Evolutionary conservation across 64 coral and sea anemone genomes (phyloP), one percentile per base, ranked within the genome.

Genomic region (Cladopsammia gracilis): DNA sequence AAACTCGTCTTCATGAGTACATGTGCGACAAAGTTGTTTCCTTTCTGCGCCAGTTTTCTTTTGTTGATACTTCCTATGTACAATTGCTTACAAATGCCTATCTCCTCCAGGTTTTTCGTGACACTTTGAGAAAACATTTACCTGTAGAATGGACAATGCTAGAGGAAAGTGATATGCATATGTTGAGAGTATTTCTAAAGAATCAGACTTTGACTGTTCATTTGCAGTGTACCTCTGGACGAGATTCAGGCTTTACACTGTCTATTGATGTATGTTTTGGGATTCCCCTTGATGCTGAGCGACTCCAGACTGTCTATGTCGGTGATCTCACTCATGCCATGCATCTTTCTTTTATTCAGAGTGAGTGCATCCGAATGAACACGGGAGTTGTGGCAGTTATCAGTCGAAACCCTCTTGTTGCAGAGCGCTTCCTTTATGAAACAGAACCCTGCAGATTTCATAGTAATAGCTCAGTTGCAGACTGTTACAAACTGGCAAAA

Each of bases 211-310:
- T 89, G 19, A 89, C 87, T 14, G 11, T 89, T 89, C 87, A 89
- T 89, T 43, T 89, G 59, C 87, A 89, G 59, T 89, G 87, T 75
- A 75, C 53, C 43, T 74, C 58, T 89, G 72, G 72, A 59, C 71
- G 19, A 64, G 13, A 77, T 77, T 25, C 72, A 89, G 87, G 72
- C 19, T 89, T 77, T 89, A 61, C 60, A 54, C 73, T 89, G 56
- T 89, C 87, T 61, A 77, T 89, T 89, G 87, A 89, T 89, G 87
- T 89, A 76, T 89, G 87, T 89, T 89, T 64, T 89, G 87, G 72
- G 25, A 89, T 89, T 89, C 87, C 87, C 43, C 87, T 89, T 60
- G 23, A 89, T 24, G 43, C 87, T 50, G 72, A 89, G 58, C 71
- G 72, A 77, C 87, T 89, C 46, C 25, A 76, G 58, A 76, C 70